Evolutionary conservation across 2,113 vertebrate genomes (phyloP).

Genomic region (Perca schrenkii): DNA sequence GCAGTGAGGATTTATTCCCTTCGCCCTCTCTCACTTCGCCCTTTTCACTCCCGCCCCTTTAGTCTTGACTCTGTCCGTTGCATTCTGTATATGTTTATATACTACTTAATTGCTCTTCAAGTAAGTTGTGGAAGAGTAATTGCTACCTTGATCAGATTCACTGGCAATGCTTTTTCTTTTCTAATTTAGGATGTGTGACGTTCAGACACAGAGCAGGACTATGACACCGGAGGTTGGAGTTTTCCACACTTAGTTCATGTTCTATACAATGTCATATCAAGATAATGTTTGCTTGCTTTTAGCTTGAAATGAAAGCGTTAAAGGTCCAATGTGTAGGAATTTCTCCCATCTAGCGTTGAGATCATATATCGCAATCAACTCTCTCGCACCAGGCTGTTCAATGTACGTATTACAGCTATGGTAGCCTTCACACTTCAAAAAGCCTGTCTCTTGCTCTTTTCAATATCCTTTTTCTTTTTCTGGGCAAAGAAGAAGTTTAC

Average conservation of each 20-base stretch:
- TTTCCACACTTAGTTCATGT: background rate
- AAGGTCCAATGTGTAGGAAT: background rate
- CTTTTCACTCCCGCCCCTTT: slow-evolving; percentile 34
- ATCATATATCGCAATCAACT: too few species aligned
- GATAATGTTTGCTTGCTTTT: background rate
- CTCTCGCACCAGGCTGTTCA: too few species aligned
- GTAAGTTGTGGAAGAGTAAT: background rate
- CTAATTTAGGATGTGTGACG: background rate
- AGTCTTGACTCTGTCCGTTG: slow-evolving; percentile 58
- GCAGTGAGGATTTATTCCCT: slow-evolving; percentile 72
- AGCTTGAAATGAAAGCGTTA: background rate
- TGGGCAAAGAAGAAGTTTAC: too few species aligned
- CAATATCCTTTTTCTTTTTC: too few species aligned
- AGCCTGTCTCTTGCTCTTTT: too few species aligned
- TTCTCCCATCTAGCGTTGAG: too few species aligned
- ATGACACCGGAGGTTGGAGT: background rate
- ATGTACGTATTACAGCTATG: too few species aligned
- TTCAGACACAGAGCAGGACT: background rate
- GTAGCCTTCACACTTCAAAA: too few species aligned
- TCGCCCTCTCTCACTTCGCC: slow-evolving; percentile 57
- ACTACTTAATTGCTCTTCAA: background rate
- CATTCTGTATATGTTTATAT: background rate
- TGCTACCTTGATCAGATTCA: slow-evolving; percentile 4
- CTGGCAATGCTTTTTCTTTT: background rate
- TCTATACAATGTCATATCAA: background rate